phyloP scores from a whole-genome alignment of 2,888 invertebrate genomes.

The Gisinianus flammeolus region DNA sequence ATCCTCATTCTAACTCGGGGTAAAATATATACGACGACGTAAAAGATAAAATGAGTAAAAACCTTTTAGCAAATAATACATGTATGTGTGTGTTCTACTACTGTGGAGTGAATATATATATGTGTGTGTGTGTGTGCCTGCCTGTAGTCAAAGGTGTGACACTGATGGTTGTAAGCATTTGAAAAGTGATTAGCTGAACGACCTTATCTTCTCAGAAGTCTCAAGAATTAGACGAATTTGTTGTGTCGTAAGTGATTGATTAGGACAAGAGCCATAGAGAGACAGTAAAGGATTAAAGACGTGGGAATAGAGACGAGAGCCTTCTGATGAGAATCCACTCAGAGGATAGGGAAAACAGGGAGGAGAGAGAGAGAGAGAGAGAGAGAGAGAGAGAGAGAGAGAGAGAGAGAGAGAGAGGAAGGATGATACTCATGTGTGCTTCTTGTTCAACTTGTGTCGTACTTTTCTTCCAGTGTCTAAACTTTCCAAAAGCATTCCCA shows the following conservation, averaged over 20 bases:
- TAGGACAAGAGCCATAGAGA: conserved; percentile 48
- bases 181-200: conserved; percentile 40
- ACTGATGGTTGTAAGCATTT: conserved; percentile 32
- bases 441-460: background rate
- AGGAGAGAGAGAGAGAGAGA: background rate
- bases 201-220: conserved; percentile 33
- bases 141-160: background rate
- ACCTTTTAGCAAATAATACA: conserved; percentile 27
- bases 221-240: conserved; percentile 53
- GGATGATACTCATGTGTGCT: background rate
- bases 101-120: background rate
- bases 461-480: background rate
- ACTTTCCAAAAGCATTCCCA: conserved; percentile 16
- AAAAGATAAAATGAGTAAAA: conserved; percentile 24
- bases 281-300: conserved; percentile 53
- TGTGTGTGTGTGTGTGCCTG: background rate
- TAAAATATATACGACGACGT: background rate
- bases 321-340: conserved; percentile 9
- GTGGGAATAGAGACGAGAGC: conserved; percentile 39
- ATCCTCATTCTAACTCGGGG: background rate
- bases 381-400: conserved; percentile 15
- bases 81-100: background rate
- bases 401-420: conserved; percentile 24
- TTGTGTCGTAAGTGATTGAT: conserved; percentile 57
- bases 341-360: background rate